phyloP scores from a whole-genome alignment of 2,888 invertebrate genomes.

The Oscheius sp. region DNA sequence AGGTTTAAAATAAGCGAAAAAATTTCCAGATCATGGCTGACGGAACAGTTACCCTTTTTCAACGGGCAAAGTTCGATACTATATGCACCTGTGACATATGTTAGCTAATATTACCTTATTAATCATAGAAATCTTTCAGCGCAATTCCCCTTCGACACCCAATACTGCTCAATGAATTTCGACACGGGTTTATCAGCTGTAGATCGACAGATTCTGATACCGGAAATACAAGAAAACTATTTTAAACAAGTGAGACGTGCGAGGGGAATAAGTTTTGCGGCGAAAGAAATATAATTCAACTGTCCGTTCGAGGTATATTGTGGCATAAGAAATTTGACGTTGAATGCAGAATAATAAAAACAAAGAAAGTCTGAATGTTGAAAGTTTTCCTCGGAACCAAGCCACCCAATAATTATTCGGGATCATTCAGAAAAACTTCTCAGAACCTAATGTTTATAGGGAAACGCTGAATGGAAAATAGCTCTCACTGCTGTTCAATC shows the following conservation, averaged over 20 bases:
- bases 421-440: neutral
- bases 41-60: slow-evolving; percentile 5
- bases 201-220: slow-evolving; percentile 15
- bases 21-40: neutral
- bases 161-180: slow-evolving; percentile 24
- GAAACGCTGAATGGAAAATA: slow-evolving; percentile 16
- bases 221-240: slow-evolving; percentile 2
- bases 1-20: neutral
- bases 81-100: slow-evolving; percentile 23
- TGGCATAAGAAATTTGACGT: neutral
- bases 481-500: neutral
- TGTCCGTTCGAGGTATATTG: no score
- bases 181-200: slow-evolving; percentile 19
- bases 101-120: neutral
- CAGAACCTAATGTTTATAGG: neutral
- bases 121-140: neutral
- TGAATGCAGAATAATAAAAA: neutral
- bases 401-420: no score
- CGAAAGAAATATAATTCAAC: no score
- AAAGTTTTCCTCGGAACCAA: neutral
- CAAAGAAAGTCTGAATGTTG: no score
- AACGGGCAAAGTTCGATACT: slow-evolving; percentile 14
- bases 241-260: slow-evolving; percentile 11
- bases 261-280: no score
- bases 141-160: slow-evolving; percentile 26